Base-by-base conservation (phyloP, 2,113 vertebrate genomes). In the Seriola quinqueradiata region DNA sequence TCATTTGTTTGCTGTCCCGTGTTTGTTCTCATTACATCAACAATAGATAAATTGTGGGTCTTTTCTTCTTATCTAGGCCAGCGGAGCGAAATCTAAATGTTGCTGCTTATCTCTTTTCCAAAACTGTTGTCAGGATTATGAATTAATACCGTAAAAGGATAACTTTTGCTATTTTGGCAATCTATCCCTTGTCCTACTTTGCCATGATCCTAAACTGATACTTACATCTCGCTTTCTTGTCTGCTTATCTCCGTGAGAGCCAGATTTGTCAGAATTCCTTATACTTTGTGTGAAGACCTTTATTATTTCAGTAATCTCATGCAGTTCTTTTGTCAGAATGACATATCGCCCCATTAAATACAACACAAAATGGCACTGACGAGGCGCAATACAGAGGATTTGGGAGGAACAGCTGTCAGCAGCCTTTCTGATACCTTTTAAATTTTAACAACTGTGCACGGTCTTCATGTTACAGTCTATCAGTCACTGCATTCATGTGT, bases 331-430 rank as follows among this genome's bases (percentile, higher is more conserved):
- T 89, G 79, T 85, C 83, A 76, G 52, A 70, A 76, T 83, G 83
- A 76, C 67, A 83, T 66, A 83, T 66, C 14, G 3, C 36, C 61
- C 52, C 44, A 77, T 89, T 86, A 82, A 81, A 81, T 50, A 40
- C 78, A 84, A 64, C 75, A 75, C 17, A 59, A 79, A 75, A 78
- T 70, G 59, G 52, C 71, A 54, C 46, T 79, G 66, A 83, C 13
- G 40, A 82, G 68, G 46, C 28, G 0, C 55, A 64, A 65, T 75
- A 46, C 75, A 58, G 70, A 83, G 34, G 80, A 83, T 87, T 84
- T 81, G 69, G 76, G 69, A 69, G 68, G 63, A 79, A 81, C 79
- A 83, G 81, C 83, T 92, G 82, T 86, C 79, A 38, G 70, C 75
- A 79, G 32, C 50, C 59, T 81, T 79, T 81, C 65, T 83, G 54